These are phyloP conservation scores for Druceiella hillmani DNA, from an alignment of 2,888 invertebrate species.

Conservation along the genomic window DNA sequence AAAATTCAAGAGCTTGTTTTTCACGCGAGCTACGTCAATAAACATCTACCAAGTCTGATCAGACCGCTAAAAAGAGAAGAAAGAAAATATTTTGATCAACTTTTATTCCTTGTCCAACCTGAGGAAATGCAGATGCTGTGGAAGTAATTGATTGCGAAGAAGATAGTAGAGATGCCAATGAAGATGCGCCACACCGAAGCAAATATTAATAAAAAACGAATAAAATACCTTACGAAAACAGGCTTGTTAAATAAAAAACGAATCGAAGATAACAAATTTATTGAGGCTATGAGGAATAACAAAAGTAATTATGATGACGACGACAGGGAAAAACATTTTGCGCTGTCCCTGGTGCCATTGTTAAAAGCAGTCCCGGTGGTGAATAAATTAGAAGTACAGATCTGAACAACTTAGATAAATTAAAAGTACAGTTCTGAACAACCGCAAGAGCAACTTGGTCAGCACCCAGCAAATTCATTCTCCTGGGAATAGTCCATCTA, in stretches of 20 bases:
- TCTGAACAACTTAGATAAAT: constrained; percentile 7
- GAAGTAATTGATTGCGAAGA: constrained; percentile 6
- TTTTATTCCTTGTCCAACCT: not conserved
- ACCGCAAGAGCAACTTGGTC: constrained; percentile 2
- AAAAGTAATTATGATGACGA: constrained; percentile 5
- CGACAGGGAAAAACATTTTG: constrained; percentile 9
- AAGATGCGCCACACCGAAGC: constrained; percentile 8
- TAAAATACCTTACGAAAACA: constrained; percentile 10
- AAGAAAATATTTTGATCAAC: constrained; percentile 8
- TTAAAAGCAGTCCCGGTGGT: constrained; percentile 10
- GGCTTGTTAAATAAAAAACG: constrained; percentile 9
- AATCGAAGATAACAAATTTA: constrained; percentile 5
- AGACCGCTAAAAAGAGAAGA: constrained; percentile 8
- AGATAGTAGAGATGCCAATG: constrained; percentile 8
- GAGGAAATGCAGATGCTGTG: constrained; percentile 1
- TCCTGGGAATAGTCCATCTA: constrained; percentile 9
- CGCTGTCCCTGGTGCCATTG: constrained; percentile 10
- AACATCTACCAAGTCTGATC: constrained; percentile 10
- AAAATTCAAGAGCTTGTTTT: constrained; percentile 8
- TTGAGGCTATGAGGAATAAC: constrained; percentile 6
- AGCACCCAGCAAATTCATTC: constrained; percentile 7
- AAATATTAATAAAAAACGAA: constrained; percentile 9
- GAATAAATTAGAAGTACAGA: constrained; percentile 9
- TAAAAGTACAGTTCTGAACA: too few species aligned
- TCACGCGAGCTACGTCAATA: constrained; percentile 7